A percentile compares a stretch with the other conserved stretches of the same genome.
phyloP scores from a whole-genome alignment of 2,113 vertebrate species.

The Podarcis cretensis region DNA sequence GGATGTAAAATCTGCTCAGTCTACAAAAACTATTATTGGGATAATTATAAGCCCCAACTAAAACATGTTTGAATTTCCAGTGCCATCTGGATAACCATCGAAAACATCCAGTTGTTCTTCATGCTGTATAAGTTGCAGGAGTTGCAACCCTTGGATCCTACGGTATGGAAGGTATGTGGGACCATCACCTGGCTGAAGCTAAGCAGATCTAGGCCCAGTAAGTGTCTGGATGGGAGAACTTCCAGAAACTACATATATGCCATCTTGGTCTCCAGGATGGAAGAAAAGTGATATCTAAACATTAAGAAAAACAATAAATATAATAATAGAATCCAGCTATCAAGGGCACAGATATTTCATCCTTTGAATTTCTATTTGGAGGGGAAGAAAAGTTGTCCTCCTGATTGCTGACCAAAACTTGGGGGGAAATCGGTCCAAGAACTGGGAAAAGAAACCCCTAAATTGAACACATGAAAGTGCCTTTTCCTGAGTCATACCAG shows the following conservation, averaged over 20 bases:
- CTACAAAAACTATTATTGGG: not conserved
- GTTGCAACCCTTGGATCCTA: not conserved
- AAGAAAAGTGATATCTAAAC: too few species aligned
- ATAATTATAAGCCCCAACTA: not conserved
- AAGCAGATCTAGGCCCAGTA: too few species aligned
- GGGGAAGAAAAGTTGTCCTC: not conserved
- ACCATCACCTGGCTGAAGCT: too few species aligned
- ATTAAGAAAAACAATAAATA: too few species aligned
- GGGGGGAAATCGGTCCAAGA: not conserved
- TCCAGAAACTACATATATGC: too few species aligned
- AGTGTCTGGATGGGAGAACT: too few species aligned
- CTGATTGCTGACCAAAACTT: not conserved
- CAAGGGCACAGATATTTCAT: not conserved
- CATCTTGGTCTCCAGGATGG: too few species aligned
- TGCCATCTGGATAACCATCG: not conserved
- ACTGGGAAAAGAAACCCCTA: not conserved
- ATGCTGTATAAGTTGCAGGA: not conserved
- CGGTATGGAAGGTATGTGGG: too few species aligned
- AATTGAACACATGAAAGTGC: not conserved
- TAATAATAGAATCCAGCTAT: not conserved
- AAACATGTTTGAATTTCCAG: not conserved
- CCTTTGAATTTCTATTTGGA: not conserved
- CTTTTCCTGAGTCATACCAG: too few species aligned
- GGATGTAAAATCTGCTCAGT: not conserved
- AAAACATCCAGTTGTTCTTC: not conserved